Conservation (phyloP, 2,888 invertebrate genomes). For the Mesoligia furuncula region DNA sequence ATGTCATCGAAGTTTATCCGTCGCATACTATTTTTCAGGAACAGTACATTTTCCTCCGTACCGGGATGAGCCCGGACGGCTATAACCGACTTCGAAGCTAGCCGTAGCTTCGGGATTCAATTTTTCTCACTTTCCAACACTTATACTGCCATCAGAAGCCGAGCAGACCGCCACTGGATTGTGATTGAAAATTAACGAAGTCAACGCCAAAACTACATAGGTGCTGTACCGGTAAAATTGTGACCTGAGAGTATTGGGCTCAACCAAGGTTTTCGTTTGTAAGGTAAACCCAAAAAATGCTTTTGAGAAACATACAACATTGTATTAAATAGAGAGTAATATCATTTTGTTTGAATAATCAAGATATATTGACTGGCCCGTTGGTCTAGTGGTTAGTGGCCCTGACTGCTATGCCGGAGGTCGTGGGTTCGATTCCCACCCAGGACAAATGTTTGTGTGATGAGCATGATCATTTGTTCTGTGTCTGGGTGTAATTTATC, state of each 20-base stretch:
- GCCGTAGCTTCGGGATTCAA: constrained; percentile 17
- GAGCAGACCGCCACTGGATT: constrained; percentile 46
- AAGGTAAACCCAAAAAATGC: not conserved
- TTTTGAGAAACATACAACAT: not conserved
- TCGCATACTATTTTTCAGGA: not conserved
- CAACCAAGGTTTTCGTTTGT: not conserved
- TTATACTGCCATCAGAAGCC: constrained; percentile 37
- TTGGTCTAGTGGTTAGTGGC: too few relatives aligned
- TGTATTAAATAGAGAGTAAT: too few relatives aligned
- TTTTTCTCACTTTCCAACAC: constrained; percentile 39
- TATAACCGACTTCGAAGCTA: constrained; percentile 1
- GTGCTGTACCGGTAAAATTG: not conserved
- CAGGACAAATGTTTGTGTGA: too few relatives aligned
- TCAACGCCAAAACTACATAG: constrained; percentile 1
- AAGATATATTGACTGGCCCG: too few relatives aligned
- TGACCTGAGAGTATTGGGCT: too few relatives aligned
- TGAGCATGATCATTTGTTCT: too few relatives aligned
- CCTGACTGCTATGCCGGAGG: too few relatives aligned
- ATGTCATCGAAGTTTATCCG: not conserved
- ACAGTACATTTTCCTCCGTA: not conserved
- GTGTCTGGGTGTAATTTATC: too few relatives aligned
- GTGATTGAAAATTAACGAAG: constrained; percentile 54
- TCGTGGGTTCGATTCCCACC: too few relatives aligned
- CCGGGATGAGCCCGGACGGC: too few relatives aligned
- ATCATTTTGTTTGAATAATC: too few relatives aligned